phyloP scores from a whole-genome alignment of 1,140 invertebrate genomes.

The Lucilia cuprina region DNA sequence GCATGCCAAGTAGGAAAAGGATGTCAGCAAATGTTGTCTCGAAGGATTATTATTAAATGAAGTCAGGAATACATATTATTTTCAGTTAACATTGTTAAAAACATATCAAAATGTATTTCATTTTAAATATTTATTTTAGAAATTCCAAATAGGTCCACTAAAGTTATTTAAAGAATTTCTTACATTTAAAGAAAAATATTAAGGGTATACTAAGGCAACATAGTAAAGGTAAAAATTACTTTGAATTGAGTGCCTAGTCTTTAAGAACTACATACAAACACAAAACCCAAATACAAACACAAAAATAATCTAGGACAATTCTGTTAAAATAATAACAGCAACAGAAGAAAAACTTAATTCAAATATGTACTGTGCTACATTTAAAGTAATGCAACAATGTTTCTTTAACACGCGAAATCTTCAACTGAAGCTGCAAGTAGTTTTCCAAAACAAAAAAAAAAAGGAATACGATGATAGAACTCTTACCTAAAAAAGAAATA shows the following conservation, averaged over 20 bases:
- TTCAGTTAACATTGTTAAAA: no score
- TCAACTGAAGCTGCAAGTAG: not conserved
- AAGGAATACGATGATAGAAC: no score
- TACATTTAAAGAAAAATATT: not conserved
- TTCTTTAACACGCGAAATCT: slow-evolving; percentile 10
- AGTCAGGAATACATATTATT: no score
- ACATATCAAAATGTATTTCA: no score
- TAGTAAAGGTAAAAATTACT: not conserved
- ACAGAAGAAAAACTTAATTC: not conserved
- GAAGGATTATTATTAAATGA: no score
- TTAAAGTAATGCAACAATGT: slow-evolving; percentile 24
- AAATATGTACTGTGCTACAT: not conserved
- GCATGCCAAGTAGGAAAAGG: no score
- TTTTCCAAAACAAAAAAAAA: not conserved
- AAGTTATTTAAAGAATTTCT: not conserved
- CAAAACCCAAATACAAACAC: not conserved
- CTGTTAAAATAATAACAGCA: not conserved
- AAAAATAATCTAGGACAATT: not conserved
- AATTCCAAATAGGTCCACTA: no score
- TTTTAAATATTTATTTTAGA: no score
- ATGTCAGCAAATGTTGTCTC: not conserved
- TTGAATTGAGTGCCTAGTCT: not conserved
- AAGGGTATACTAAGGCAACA: not conserved
- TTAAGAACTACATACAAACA: not conserved
- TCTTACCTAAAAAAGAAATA: not conserved